Evolutionary conservation across 1,140 invertebrate species (phyloP).

Genomic region (Pseudomyrmex dendroicus): DNA sequence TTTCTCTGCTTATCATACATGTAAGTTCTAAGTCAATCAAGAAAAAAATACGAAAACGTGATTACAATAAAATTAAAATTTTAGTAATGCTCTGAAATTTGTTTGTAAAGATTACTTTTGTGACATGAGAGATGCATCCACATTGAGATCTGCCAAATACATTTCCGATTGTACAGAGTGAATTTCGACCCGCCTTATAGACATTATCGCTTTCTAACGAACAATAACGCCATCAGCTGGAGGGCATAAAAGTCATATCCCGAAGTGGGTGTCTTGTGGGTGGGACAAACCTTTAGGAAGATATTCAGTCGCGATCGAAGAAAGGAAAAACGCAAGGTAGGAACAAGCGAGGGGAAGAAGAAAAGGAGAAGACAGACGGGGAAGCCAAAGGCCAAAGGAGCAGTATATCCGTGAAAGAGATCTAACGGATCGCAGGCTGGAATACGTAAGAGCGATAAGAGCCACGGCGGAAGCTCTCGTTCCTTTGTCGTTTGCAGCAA

Average conservation of each 20-base stretch:
- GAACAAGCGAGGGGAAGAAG: slow-evolving; percentile 10
- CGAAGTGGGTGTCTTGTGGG: slow-evolving; percentile 73
- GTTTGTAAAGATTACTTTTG: neutral
- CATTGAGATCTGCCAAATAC: neutral
- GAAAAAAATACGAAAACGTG: too few relatives aligned
- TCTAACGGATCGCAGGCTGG: slow-evolving; percentile 67
- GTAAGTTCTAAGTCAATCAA: too few relatives aligned
- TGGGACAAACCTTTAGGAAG: slow-evolving; percentile 64
- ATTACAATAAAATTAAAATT: too few relatives aligned
- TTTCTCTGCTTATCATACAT: too few relatives aligned
- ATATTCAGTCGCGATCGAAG: slow-evolving; percentile 62
- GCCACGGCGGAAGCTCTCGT: slow-evolving; percentile 68
- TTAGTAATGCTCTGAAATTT: too few relatives aligned
- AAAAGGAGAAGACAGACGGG: slow-evolving; percentile 37
- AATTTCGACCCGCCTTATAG: slow-evolving; percentile 21
- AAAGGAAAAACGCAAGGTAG: slow-evolving; percentile 21
- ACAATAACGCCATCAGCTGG: slow-evolving; percentile 67
- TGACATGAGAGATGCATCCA: neutral
- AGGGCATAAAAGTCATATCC: slow-evolving; percentile 66
- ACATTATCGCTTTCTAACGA: slow-evolving; percentile 44
- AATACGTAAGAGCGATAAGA: slow-evolving; percentile 69
- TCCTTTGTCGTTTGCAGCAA: slow-evolving; percentile 64
- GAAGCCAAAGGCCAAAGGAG: slow-evolving; percentile 69
- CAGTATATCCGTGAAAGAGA: slow-evolving; percentile 71
- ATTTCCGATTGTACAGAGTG: neutral